Evolutionary conservation across 2,113 vertebrate species (phyloP), one percentile per base, ranked within the genome.

Genomic region (Hyperopisus bebe): DNA sequence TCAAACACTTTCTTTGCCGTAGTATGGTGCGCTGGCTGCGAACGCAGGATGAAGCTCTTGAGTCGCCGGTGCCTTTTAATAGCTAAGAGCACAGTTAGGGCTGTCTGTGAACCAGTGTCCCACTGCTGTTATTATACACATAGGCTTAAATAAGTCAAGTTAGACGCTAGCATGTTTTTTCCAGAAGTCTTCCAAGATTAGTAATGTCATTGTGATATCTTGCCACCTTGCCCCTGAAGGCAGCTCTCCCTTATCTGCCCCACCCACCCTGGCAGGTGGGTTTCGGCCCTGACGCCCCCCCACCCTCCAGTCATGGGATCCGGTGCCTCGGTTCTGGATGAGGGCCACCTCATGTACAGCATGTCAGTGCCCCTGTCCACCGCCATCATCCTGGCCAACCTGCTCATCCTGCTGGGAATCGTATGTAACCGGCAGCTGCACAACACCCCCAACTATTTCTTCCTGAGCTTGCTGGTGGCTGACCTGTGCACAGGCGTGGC

Each of bases 401-500:
- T 97, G 62, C 82, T 97, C 93, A 96, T 98, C 94, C 96, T 97
- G 80, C 3, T 97, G 70, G 97, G 96, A 89, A 98, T 98, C 48
- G 91, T 93, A 51, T 94, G 94, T 46, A 97, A 97, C 95, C 96
- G 94, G 2, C 95, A 93, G 87, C 95, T 98, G 47, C 97, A 97
- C 92, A 96, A 96, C 93, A 96, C 96, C 0, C 94, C 96, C 4
- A 97, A 97, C 93, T 97, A 96, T 95, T 97, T 97, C 95, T 97
- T 98, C 94, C 94, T 98, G 84, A 98, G 97, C 91, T 94, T 98
- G 88, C 55, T 97, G 19, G 94, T 97, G 92, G 96, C 97, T 0
- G 97, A 97, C 50, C 88, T 98, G 90, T 95, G 96, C 89, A 97
- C 97, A 0, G 97, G 97, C 1, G 91, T 96, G 90, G 95, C 96